phyloP scores from a whole-genome alignment of 2,797 vertebrate genomes.

The Psittacula echo region DNA sequence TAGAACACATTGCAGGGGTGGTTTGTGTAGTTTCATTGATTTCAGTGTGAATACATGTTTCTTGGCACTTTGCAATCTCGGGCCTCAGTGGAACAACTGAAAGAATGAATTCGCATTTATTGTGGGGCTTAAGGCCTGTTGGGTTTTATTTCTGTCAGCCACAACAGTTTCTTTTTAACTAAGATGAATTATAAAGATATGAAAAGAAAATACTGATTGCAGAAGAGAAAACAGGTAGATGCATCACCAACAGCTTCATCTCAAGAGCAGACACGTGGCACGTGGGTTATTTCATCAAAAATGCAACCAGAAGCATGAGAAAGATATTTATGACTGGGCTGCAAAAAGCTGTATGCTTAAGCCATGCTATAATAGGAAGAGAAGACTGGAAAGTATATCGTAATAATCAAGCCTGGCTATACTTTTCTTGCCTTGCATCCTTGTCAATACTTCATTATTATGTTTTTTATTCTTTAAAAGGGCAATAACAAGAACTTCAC shows the following conservation, averaged over 20 bases:
- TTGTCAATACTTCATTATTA: neutral
- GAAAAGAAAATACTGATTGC: conserved; percentile 10
- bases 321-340: neutral
- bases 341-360: neutral
- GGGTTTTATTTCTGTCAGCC: neutral
- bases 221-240: neutral
- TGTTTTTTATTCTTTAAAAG: neutral
- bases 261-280: neutral
- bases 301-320: neutral
- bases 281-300: neutral
- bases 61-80: neutral
- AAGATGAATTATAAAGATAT: neutral
- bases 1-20: neutral
- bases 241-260: neutral
- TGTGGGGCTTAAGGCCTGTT: neutral
- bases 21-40: neutral
- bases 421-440: neutral
- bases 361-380: neutral
- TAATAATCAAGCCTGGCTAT: neutral
- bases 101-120: neutral
- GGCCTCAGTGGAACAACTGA: neutral
- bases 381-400: neutral
- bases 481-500: neutral
- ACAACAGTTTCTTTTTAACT: neutral
- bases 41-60: neutral